Percentiles rank a stretch among this genome's conserved stretches.
These are phyloP conservation scores for Trinectes maculatus DNA, from an alignment of 2,113 vertebrate species.

Conservation along the genomic window DNA sequence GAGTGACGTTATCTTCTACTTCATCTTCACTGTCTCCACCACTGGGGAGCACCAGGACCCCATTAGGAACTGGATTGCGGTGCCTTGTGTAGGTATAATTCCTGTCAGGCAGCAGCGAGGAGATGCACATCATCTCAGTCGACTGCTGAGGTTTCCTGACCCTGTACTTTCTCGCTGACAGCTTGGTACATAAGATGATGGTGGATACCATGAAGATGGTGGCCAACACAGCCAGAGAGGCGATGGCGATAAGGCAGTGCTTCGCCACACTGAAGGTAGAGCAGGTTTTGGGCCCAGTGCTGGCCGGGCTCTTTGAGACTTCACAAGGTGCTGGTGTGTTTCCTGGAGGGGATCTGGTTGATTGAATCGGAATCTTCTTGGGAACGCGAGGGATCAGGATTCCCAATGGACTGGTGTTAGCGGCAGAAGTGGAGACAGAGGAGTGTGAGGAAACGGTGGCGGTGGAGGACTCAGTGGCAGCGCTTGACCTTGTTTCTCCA, in stretches of 20 bases:
- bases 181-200: constrained; percentile 81
- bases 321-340: background rate
- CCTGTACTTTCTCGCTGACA: constrained; percentile 77
- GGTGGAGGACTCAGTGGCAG: background rate
- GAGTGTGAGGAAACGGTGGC: background rate
- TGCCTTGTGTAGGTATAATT: constrained; percentile 49
- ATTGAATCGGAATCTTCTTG: background rate
- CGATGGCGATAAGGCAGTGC: constrained; percentile 85
- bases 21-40: constrained; percentile 71
- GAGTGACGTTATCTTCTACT: constrained; percentile 85
- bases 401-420: constrained; percentile 17
- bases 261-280: constrained; percentile 16
- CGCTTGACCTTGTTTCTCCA: background rate
- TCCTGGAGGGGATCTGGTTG: background rate
- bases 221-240: constrained; percentile 82
- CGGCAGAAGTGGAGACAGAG: rapidly evolving
- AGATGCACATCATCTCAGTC: constrained; percentile 92
- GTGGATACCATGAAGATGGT: constrained; percentile 86
- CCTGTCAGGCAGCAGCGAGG: constrained; percentile 82
- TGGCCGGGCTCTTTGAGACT: background rate
- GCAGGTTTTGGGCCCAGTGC: constrained; percentile 38
- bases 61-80: constrained; percentile 54
- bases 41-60: constrained; percentile 44
- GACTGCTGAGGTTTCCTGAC: constrained; percentile 36
- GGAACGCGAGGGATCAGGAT: background rate